Conservation (phyloP, 2,797 vertebrate genomes). For the Halcyon badia region DNA sequence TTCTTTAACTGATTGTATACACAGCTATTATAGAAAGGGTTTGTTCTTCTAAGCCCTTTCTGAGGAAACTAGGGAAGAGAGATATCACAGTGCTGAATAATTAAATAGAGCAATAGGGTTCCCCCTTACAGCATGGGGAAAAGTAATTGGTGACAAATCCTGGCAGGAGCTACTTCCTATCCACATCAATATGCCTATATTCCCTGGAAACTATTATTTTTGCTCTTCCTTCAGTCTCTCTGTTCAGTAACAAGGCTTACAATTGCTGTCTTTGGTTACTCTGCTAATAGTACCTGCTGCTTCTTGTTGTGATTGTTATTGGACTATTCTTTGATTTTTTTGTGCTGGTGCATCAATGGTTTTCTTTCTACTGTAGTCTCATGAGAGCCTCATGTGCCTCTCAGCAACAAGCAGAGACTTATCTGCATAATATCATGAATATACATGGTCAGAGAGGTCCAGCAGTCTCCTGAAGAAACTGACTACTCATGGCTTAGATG, state of each 20-base stretch:
- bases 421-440: not conserved
- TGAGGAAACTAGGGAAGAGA: not conserved
- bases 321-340: not conserved
- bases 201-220: not conserved
- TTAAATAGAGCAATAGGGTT: not conserved
- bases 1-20: not conserved
- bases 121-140: not conserved
- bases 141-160: constrained; percentile 16
- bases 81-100: not conserved
- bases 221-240: not conserved
- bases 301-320: not conserved
- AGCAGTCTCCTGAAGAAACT: not conserved
- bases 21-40: not conserved
- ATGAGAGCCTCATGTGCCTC: not conserved
- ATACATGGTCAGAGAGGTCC: not conserved
- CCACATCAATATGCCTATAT: not conserved
- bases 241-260: not conserved
- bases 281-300: not conserved
- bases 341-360: not conserved
- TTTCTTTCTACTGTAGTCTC: not conserved
- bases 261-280: not conserved
- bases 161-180: not conserved
- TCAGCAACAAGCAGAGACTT: not conserved
- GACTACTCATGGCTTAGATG: not conserved
- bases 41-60: not conserved